Percentiles rank a stretch among this genome's conserved stretches.
Evolutionary conservation across 2,113 vertebrate species (phyloP).

Genomic region (Antechinus stuartii): DNA sequence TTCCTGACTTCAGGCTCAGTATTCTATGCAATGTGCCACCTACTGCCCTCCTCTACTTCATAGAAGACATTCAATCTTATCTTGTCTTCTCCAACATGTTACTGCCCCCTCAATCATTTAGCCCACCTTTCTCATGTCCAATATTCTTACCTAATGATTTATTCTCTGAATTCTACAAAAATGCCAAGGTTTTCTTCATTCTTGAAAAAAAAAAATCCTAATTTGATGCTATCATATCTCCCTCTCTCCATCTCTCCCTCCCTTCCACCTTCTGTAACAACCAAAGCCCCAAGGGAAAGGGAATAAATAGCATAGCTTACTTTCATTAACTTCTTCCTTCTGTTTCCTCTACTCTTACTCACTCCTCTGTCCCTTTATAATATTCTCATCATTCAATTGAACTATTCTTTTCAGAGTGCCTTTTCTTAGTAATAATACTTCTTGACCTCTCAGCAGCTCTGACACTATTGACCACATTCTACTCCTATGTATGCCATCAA

Average conservation of each 20-base stretch:
- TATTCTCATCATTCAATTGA: background rate
- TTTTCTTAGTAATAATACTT: background rate
- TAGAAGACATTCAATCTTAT: background rate
- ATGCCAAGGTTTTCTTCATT: background rate
- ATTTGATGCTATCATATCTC: background rate
- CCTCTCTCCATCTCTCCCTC: no score
- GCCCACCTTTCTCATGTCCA: background rate
- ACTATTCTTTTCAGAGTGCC: background rate
- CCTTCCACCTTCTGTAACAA: background rate
- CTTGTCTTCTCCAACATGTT: background rate
- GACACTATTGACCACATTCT: background rate
- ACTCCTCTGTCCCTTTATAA: background rate
- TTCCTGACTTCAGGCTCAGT: background rate
- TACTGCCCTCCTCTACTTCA: background rate
- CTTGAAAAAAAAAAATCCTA: background rate
- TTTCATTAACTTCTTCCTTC: background rate
- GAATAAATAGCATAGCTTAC: background rate
- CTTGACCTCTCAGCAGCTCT: background rate
- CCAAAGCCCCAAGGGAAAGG: background rate
- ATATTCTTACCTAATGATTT: background rate
- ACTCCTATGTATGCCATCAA: background rate
- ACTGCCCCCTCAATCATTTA: background rate
- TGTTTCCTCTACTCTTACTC: background rate
- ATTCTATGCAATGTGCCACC: background rate
- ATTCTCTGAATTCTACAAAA: background rate